Evolutionary conservation across 2,888 invertebrate species (phyloP).

Genomic region (Pyrgus malvae): DNA sequence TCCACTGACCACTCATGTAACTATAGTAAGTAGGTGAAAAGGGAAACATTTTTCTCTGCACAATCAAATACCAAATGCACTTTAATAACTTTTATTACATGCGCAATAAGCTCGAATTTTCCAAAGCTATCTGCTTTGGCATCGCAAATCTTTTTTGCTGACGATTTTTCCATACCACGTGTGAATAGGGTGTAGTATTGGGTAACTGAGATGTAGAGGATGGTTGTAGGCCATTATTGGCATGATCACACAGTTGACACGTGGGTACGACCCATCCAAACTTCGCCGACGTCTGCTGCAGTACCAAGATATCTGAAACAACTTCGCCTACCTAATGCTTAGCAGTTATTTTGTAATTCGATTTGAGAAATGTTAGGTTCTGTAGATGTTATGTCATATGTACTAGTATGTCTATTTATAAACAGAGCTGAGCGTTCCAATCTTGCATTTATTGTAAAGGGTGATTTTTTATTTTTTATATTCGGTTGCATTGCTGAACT

Average conservation of each 20-base stretch:
- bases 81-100: not conserved
- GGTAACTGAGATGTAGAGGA: not conserved
- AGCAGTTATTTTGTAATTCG: slow-evolving; percentile 2
- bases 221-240: slow-evolving; percentile 51
- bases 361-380: not conserved
- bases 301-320: slow-evolving; percentile 43
- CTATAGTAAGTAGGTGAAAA: slow-evolving; percentile 30
- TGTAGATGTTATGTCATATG: no score
- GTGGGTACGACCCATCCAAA: slow-evolving; percentile 53
- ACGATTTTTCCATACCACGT: not conserved
- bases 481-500: no score
- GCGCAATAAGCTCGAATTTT: slow-evolving; percentile 26
- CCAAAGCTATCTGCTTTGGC: slow-evolving; percentile 1
- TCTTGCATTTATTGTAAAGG: no score
- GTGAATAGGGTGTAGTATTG: slow-evolving; percentile 26
- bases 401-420: no score
- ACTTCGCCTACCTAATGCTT: slow-evolving; percentile 18
- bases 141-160: slow-evolving; percentile 3
- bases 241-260: slow-evolving; percentile 71
- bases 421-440: no score
- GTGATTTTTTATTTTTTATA: no score
- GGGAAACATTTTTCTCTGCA: slow-evolving; percentile 28
- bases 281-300: slow-evolving; percentile 59
- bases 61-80: slow-evolving; percentile 12
- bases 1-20: slow-evolving; percentile 35